Evolutionary conservation across 1,140 invertebrate species (phyloP), one percentile per base, ranked within the genome.

Genomic region (Danaus melanippus): DNA sequence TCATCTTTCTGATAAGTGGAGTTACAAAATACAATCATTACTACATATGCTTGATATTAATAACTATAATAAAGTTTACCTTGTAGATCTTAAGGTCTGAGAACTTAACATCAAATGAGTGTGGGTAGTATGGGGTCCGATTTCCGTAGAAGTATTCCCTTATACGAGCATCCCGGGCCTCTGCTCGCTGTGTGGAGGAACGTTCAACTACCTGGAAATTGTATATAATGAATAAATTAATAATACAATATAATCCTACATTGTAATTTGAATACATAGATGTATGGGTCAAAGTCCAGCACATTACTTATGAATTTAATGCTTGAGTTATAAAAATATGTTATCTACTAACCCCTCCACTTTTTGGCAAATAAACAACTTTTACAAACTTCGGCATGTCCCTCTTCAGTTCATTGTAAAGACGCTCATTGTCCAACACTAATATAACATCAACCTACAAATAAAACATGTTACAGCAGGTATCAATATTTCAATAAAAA

Each of bases 71-170:
- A 58, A 21, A 11, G 43, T 17, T 32, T 50, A 88, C 86, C 81
- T 98, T 98, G 76, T 93, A 98, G 12, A 99, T 91, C 68, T 93
- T 94, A 0, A 97, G 89, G 64, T 98, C 96, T 10, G 89, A 89
- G 88, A 94, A 97, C 79, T 94, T 83, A 39, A 97, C 91, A 82
- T 97, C 95, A 81, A 97, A 96, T 2, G 94, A 96, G 73, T 97
- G 95, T 0, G 97, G 97, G 88, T 97, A 98, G 11, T 97, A 90
- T 0, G 94, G 93, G 9, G 93, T 83, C 12, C 77, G 58, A 41
- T 75, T 76, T n/a, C 97, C 94, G 88, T 99, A 99, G 86, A 99
- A 99, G 87, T 99, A 99, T 87, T 98, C 94, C 46, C 95, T 86
- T 11, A 98, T 93, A 46, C 95, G 89, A 50, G 90, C 88, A 86